Percentiles rank a stretch among this genome's conserved stretches.
Conservation (phyloP, 2,888 invertebrate species). For the Netelia melanura region DNA sequence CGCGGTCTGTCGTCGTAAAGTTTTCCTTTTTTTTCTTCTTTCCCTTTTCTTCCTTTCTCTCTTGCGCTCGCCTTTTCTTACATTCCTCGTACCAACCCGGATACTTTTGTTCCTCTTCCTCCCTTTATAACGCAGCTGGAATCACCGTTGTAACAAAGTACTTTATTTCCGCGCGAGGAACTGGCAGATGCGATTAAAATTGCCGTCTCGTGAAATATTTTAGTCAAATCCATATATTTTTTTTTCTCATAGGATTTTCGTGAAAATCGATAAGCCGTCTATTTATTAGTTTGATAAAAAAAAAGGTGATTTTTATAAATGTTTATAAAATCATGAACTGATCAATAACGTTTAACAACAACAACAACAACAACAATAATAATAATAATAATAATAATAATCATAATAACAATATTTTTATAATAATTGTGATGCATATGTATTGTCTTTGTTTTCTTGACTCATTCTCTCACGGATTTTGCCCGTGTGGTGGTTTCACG, state of each 20-base stretch:
- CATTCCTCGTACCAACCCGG: not conserved
- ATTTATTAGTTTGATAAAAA: not conserved
- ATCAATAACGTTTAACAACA: too few species aligned
- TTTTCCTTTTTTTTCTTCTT: slow-evolving; percentile 67
- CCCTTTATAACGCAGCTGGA: slow-evolving; percentile 3
- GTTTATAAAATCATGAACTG: not conserved
- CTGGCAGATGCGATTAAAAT: not conserved
- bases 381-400: too few species aligned
- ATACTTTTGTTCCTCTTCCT: slow-evolving; percentile 9
- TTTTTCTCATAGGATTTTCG: too few species aligned
- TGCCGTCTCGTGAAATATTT: not conserved
- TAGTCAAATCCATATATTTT: not conserved
- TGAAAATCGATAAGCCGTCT: too few species aligned
- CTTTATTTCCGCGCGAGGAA: not conserved
- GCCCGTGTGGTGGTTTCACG: slow-evolving; percentile 58
- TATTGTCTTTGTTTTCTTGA: too few species aligned
- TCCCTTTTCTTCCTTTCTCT: not conserved
- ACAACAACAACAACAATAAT: too few species aligned
- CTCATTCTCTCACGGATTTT: slow-evolving; percentile 38
- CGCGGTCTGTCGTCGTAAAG: slow-evolving; percentile 75
- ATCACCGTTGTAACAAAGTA: slow-evolving; percentile 17
- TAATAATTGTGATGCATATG: too few species aligned
- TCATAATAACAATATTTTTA: too few species aligned
- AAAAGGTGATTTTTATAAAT: not conserved
- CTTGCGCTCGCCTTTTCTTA: not conserved